These are phyloP conservation scores for Poecilia wingei DNA, from an alignment of 2,797 vertebrate genomes.

Conservation along the genomic window DNA sequence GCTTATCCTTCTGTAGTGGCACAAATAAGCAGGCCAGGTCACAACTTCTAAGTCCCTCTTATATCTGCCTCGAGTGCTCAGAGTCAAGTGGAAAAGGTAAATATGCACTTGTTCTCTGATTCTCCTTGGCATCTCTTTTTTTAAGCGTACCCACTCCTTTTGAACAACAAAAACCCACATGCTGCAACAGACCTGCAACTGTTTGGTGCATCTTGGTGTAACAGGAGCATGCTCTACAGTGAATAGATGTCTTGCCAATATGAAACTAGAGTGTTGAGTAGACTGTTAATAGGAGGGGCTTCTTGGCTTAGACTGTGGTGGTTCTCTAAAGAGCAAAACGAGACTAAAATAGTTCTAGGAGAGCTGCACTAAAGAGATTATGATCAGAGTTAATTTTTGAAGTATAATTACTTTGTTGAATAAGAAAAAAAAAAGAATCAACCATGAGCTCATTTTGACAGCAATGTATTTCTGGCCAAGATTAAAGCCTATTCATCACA, in stretches of 20 bases:
- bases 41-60: constrained; percentile 23
- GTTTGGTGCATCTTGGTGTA: constrained; percentile 35
- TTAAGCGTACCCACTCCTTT: constrained; percentile 4
- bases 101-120: constrained; percentile 15
- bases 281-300: constrained; percentile 55
- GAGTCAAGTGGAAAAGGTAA: constrained; percentile 26
- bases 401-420: background rate
- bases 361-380: constrained; percentile 15
- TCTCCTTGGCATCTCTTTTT: background rate
- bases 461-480: background rate
- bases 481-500: constrained; percentile 8
- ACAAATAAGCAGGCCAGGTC: constrained; percentile 32
- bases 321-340: constrained; percentile 42
- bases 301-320: constrained; percentile 46
- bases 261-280: constrained; percentile 74
- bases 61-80: constrained; percentile 14
- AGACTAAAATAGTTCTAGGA: constrained; percentile 29
- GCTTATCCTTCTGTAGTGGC: constrained; percentile 35
- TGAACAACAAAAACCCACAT: constrained; percentile 1
- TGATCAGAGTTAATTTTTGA: background rate
- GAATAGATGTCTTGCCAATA: constrained; percentile 58
- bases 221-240: constrained; percentile 46
- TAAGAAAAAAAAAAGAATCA: background rate
- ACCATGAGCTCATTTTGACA: background rate
- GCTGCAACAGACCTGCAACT: constrained; percentile 12